Evolutionary conservation across 2,888 invertebrate genomes (phyloP).

Genomic region (Caenorhabditis macrosperma): DNA sequence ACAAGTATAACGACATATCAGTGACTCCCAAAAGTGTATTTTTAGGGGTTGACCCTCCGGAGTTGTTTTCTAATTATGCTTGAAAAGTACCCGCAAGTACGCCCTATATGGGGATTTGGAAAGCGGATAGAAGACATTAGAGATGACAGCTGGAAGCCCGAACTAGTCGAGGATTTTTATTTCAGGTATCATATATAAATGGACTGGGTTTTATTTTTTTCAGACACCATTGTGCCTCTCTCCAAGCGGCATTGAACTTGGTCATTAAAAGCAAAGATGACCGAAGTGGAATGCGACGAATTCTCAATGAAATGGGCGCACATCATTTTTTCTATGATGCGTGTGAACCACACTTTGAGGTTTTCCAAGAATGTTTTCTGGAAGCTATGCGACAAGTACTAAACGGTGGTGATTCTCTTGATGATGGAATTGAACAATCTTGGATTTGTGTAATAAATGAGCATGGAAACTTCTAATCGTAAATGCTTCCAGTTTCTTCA

Average conservation of each 20-base stretch:
- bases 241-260: conserved; percentile 78
- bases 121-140: conserved; percentile 65
- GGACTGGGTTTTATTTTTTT: too few species aligned
- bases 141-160: conserved; percentile 68
- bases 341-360: conserved; percentile 77
- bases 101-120: conserved; percentile 78
- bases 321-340: conserved; percentile 80
- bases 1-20: conserved; percentile 59
- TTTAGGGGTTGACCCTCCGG: conserved; percentile 59
- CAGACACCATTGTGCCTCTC: conserved; percentile 75
- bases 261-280: conserved; percentile 79
- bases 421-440: conserved; percentile 71
- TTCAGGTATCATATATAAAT: conserved; percentile 66
- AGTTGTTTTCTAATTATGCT: conserved; percentile 72
- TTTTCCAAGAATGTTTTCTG: conserved; percentile 73
- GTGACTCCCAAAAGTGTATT: background rate
- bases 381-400: conserved; percentile 64
- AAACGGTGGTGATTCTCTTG: conserved; percentile 66
- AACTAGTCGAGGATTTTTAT: conserved; percentile 70
- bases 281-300: conserved; percentile 51
- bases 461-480: background rate
- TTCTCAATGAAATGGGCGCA: conserved; percentile 77
- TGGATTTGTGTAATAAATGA: conserved; percentile 72
- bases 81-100: conserved; percentile 73
- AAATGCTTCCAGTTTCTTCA: conserved; percentile 66